Conservation (phyloP, 2,888 invertebrate species). For the Netelia melanura region DNA sequence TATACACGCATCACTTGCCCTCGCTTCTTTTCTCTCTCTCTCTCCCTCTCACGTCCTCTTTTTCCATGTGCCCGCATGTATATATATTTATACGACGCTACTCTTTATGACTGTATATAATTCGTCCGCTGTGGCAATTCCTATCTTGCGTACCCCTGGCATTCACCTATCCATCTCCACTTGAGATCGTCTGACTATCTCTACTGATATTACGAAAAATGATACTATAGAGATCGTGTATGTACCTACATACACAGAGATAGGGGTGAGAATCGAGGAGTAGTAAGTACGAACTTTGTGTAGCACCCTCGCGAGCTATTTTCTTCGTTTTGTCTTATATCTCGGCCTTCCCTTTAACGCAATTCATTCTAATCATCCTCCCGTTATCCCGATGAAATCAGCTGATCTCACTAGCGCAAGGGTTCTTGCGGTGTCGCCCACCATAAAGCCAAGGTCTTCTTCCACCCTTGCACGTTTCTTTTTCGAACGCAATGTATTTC, state of each 20-base stretch:
- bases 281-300: not conserved
- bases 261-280: not conserved
- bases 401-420: slow-evolving; percentile 37
- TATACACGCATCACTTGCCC: slow-evolving; percentile 70
- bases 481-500: not conserved
- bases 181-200: slow-evolving; percentile 39
- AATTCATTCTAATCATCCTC: slow-evolving; percentile 14
- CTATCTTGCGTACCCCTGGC: slow-evolving; percentile 33
- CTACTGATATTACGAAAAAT: slow-evolving; percentile 34
- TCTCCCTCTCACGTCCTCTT: slow-evolving; percentile 48
- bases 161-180: slow-evolving; percentile 56
- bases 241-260: not conserved
- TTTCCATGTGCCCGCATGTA: slow-evolving; percentile 19
- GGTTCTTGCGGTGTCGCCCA: slow-evolving; percentile 59
- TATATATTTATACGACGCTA: slow-evolving; percentile 17
- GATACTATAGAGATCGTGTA: not conserved
- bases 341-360: not conserved
- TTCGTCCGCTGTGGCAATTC: slow-evolving; percentile 26
- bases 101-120: slow-evolving; percentile 12
- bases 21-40: slow-evolving; percentile 59
- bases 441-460: slow-evolving; percentile 75
- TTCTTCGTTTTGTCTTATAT: slow-evolving; percentile 2
- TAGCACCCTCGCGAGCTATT: not conserved
- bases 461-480: not conserved
- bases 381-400: slow-evolving; percentile 18